phyloP scores from a whole-genome alignment of 2,888 invertebrate species.

The Trissoscelio sp. region DNA sequence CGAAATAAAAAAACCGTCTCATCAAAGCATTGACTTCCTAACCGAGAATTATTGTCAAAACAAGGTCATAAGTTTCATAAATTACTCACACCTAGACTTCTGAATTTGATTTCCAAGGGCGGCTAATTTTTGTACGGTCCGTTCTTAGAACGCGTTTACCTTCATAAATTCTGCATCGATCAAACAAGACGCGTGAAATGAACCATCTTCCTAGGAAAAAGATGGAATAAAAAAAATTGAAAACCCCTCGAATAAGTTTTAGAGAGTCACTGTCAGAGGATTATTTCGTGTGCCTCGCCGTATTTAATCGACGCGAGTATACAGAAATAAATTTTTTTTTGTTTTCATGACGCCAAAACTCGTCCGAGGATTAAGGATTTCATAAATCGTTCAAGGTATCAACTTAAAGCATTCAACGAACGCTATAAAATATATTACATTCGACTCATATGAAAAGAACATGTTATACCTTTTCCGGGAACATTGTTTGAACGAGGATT shows the following conservation, averaged over 20 bases:
- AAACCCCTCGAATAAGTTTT: constrained; percentile 24
- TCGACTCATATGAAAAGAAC: constrained; percentile 16
- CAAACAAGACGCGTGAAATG: constrained; percentile 34
- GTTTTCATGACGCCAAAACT: constrained; percentile 30
- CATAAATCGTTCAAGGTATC: constrained; percentile 48
- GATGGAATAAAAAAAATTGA: constrained; percentile 23
- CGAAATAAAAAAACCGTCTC: constrained; percentile 19
- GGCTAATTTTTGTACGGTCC: constrained; percentile 11
- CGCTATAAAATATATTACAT: constrained; percentile 45
- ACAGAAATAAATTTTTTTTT: constrained; percentile 27
- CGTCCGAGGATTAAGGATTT: constrained; percentile 53
- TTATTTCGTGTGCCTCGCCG: constrained; percentile 16
- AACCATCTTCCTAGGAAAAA: constrained; percentile 47
- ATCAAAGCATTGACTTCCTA: constrained; percentile 36
- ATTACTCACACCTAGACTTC: constrained; percentile 37
- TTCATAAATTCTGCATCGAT: constrained; percentile 55
- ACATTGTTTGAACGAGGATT: constrained; percentile 35
- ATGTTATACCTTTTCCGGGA: constrained; percentile 52
- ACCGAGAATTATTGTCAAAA: constrained; percentile 12
- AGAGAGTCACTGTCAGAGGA: constrained; percentile 22
- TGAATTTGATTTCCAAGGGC: constrained; percentile 50
- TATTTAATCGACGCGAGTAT: constrained; percentile 46
- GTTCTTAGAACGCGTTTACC: constrained; percentile 43
- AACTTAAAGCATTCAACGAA: constrained; percentile 16
- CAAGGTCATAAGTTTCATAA: constrained; percentile 48